Evolutionary conservation across 2,113 vertebrate genomes (phyloP).

Genomic region (Toxotes chatareus): DNA sequence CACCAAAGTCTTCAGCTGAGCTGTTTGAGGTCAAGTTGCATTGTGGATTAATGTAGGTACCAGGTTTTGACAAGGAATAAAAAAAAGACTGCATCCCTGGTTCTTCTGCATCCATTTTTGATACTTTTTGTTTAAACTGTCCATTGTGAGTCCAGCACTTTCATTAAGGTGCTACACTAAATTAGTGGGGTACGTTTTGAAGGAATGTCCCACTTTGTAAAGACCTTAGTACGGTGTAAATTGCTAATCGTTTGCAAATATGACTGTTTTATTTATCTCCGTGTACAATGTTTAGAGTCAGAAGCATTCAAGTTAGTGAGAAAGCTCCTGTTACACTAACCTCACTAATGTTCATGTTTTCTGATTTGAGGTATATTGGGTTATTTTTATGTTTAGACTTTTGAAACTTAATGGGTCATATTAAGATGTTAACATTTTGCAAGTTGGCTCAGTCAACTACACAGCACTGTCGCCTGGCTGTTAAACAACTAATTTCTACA

Average conservation of each 20-base stretch:
- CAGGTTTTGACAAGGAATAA: too few relatives aligned
- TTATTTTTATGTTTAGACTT: too few relatives aligned
- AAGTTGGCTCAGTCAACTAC: too few relatives aligned
- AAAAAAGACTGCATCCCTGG: too few relatives aligned
- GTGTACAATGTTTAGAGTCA: not conserved
- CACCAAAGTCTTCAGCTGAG: too few relatives aligned
- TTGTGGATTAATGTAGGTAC: not conserved
- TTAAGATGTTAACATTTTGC: too few relatives aligned
- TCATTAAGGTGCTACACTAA: not conserved
- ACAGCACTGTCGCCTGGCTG: too few relatives aligned
- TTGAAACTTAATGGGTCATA: too few relatives aligned
- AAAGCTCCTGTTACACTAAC: too few relatives aligned
- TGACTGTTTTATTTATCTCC: not conserved
- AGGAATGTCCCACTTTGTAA: not conserved
- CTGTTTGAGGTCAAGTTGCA: not conserved
- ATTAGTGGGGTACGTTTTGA: not conserved
- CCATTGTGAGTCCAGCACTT: not conserved
- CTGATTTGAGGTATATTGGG: too few relatives aligned
- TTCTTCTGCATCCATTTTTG: too few relatives aligned
- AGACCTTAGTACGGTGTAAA: not conserved
- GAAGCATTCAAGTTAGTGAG: not conserved
- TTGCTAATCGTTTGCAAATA: not conserved
- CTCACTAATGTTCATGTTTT: too few relatives aligned
- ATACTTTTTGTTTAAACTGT: not conserved
- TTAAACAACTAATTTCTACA: not conserved